Evolutionary conservation across 2,888 invertebrate species (phyloP), one percentile per base, ranked within the genome.

Genomic region (Pandemis corylana): DNA sequence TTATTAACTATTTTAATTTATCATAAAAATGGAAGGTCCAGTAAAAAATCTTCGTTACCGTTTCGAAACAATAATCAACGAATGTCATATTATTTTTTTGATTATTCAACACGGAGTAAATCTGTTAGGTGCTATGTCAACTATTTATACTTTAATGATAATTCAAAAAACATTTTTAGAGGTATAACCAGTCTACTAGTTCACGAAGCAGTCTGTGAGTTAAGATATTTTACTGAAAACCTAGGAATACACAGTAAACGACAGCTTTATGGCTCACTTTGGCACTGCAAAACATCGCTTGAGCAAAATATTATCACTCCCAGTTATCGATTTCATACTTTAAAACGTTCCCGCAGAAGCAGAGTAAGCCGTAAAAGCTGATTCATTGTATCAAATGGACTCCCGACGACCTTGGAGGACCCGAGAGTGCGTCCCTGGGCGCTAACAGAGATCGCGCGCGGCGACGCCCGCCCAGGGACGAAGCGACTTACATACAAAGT

Each of bases 321-420:
- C 85, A 82, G 85, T 85, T 84, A 85, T 83, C 83, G 85, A 83
- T 83, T 83, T 83, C 80, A 84, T 81, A 84, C 82, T 82, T 80
- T 81, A 78, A 81, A 81, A 85, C 84, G 81, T 84, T 85, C 82
- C 85, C 83, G 84, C 89, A 91, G 92, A 90, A 89, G 89, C 93
- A 92, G 90, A 93, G 94, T 93, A 91, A 93, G 92, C 93, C 94
- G 87, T 92, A 91, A 91, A 93, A 90, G 89, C 90, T 90, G 92
- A 89, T 76, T 75, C 63, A 78, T 79, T 77, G 82, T 82, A 86
- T 82, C 81, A 84, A 85, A 86, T 83, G 81, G 83, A 81, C 80
- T 84, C 80, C 80, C 81, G 79, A 82, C 46, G 46, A 12, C 46
- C 44, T 2, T 5, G 12, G 46, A 46, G 46, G 46, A 46, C 46